phyloP scores from a whole-genome alignment of 2,113 vertebrate genomes.

The Phylloscopus trochilus region DNA sequence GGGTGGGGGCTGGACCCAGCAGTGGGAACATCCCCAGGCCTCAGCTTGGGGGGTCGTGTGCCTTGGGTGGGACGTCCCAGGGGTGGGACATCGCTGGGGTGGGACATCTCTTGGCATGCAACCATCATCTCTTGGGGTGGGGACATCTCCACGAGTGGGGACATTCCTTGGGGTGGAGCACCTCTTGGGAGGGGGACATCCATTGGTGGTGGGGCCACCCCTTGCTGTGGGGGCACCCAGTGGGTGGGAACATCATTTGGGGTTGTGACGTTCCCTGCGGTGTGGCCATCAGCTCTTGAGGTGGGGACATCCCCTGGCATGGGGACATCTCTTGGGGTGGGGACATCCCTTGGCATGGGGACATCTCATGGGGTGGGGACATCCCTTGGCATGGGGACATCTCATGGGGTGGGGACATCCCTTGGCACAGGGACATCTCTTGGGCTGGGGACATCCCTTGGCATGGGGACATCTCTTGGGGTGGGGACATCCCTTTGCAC shows the following conservation, averaged over 20 bases:
- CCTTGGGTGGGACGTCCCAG: no score
- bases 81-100: background rate
- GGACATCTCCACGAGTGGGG: background rate
- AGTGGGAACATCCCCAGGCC: background rate
- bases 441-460: no score
- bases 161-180: no score
- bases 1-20: accelerated
- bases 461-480: no score
- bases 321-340: accelerated
- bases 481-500: no score
- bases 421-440: no score
- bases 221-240: no score
- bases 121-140: background rate
- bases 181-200: background rate
- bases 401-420: no score
- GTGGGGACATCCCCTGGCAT: accelerated
- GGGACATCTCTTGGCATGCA: background rate
- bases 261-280: accelerated
- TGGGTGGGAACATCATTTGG: no score
- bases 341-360: accelerated
- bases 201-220: accelerated
- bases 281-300: accelerated
- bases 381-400: no score
- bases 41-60: accelerated
- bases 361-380: accelerated